A percentile compares a stretch with the other conserved stretches of the same genome.
phyloP scores from a whole-genome alignment of 2,113 vertebrate genomes.

The Thryonomys swinderianus region DNA sequence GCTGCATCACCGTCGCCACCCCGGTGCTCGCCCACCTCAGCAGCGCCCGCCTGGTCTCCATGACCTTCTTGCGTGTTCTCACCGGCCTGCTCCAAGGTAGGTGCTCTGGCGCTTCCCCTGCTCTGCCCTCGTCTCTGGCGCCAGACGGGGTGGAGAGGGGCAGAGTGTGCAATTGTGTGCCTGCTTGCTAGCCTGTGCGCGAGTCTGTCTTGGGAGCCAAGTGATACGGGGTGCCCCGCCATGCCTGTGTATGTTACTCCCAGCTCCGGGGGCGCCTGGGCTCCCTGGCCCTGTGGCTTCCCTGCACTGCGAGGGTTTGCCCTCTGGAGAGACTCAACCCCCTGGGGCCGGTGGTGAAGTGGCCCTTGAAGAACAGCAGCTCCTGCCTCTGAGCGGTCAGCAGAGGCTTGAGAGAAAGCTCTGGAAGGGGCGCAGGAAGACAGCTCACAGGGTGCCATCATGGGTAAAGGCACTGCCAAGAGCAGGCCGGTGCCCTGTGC shows the following conservation, averaged over 20 bases:
- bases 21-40: conserved; percentile 91
- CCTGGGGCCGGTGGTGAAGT: accelerated
- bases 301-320: background rate
- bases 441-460: background rate
- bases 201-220: too few relatives aligned
- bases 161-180: accelerated
- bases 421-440: background rate
- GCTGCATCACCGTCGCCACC: conserved; percentile 92
- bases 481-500: background rate
- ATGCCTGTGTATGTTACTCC: background rate
- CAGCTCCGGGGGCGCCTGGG: too few relatives aligned
- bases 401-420: background rate
- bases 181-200: background rate
- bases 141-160: accelerated
- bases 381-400: background rate
- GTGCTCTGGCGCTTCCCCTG: accelerated
- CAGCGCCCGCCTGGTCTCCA: conserved; percentile 91
- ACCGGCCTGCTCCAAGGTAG: conserved; percentile 97
- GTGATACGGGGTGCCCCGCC: too few relatives aligned
- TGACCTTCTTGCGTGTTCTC: conserved; percentile 93
- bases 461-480: background rate
- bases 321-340: background rate
- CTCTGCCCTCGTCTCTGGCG: background rate
- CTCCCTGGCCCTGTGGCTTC: background rate
- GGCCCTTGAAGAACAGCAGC: background rate